Evolutionary conservation across 2,888 invertebrate species (phyloP).

Genomic region (Seira sanloemensis): DNA sequence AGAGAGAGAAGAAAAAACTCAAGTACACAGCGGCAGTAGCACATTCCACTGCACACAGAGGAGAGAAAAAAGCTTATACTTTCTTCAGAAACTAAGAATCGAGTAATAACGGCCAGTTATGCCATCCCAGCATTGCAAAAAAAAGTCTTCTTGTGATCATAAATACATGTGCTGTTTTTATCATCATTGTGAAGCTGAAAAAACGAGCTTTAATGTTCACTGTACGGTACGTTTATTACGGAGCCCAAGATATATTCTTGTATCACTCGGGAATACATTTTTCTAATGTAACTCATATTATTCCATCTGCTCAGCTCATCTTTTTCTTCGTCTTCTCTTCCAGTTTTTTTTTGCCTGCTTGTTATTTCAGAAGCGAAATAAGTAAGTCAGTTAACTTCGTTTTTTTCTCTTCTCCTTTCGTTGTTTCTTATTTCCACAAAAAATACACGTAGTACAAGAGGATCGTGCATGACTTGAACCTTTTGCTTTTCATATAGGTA

Average conservation of each 20-base stretch:
- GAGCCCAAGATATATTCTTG: too few relatives aligned
- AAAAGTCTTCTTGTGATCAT: conserved; percentile 16
- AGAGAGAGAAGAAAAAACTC: conserved; percentile 33
- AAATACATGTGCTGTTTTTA: conserved; percentile 52
- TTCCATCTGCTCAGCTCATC: conserved; percentile 48
- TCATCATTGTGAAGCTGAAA: conserved; percentile 32
- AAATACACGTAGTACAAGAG: conserved; percentile 18
- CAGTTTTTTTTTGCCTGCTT: conserved; percentile 14
- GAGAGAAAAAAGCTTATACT: too few relatives aligned
- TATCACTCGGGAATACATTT: conserved; percentile 45
- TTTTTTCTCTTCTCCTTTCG: conserved; percentile 36
- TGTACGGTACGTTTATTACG: too few relatives aligned
- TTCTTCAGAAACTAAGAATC: too few relatives aligned
- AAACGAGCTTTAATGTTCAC: conserved; percentile 43
- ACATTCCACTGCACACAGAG: too few relatives aligned
- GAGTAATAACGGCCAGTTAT: conserved; percentile 42
- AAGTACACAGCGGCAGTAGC: too few relatives aligned
- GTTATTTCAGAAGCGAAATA: conserved; percentile 37
- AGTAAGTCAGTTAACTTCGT: conserved; percentile 55
- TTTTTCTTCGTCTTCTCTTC: conserved; percentile 27
- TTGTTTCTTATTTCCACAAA: conserved; percentile 21
- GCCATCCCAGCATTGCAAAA: too few relatives aligned
- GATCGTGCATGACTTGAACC: too few relatives aligned
- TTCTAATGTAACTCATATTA: too few relatives aligned
- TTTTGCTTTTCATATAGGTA: too few relatives aligned